Conservation (phyloP, 1,140 invertebrate species). For the Atta texana region DNA sequence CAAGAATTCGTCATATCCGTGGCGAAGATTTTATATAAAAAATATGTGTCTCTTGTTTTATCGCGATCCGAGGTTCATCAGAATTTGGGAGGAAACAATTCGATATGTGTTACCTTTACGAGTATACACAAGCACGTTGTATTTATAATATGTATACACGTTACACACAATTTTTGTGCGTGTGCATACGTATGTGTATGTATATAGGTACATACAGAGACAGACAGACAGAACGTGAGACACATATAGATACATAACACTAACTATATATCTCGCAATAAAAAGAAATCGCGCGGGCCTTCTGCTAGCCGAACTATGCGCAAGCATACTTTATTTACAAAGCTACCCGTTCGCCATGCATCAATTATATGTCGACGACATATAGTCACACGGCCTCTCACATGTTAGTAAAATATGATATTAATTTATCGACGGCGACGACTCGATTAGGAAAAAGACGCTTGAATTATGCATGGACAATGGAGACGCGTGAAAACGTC, state of each 20-base stretch:
- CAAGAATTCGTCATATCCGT: neutral
- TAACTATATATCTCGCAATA: conserved; percentile 73
- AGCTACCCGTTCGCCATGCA: conserved; percentile 23
- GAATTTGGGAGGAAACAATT: conserved; percentile 43
- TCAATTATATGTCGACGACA: neutral
- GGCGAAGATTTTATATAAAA: neutral
- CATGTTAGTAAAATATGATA: conserved; percentile 40
- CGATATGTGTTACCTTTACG: conserved; percentile 44
- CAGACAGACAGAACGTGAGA: conserved; percentile 78
- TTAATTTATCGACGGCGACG: conserved; percentile 48
- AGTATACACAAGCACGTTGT: conserved; percentile 56
- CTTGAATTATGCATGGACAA: conserved; percentile 32
- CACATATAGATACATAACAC: conserved; percentile 70
- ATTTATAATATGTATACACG: conserved; percentile 75
- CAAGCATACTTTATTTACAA: conserved; percentile 72
- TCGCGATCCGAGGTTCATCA: conserved; percentile 42
- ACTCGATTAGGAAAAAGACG: conserved; percentile 58
- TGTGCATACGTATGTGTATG: conserved; percentile 73
- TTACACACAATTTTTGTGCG: conserved; percentile 58
- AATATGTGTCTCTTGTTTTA: conserved; percentile 3
- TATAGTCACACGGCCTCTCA: neutral
- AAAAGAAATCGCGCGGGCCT: conserved; percentile 70
- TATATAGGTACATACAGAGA: conserved; percentile 78
- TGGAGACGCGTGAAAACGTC: conserved; percentile 33
- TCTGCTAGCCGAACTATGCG: conserved; percentile 65